Evolutionary conservation across 2,797 vertebrate genomes (phyloP).

Genomic region (Mormyrus proboscirostris): DNA sequence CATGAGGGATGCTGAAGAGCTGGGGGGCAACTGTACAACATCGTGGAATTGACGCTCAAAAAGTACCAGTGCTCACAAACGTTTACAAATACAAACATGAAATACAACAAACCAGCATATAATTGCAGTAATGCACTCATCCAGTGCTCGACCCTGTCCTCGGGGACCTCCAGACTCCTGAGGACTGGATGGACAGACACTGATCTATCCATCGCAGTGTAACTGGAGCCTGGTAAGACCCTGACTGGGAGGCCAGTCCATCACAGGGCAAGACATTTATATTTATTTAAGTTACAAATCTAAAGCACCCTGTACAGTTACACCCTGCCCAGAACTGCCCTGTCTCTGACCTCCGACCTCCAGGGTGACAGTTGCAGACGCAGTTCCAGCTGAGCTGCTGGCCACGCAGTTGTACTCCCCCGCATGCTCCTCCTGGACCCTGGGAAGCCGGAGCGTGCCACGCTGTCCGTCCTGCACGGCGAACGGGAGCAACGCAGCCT

Average conservation of each 20-base stretch:
- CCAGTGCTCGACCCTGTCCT: not conserved
- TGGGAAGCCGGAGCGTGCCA: conserved; percentile 63
- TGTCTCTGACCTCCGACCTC: conserved; percentile 74
- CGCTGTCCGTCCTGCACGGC: conserved; percentile 51
- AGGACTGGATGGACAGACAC: not conserved
- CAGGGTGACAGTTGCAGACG: conserved; percentile 60
- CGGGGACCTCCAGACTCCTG: not conserved
- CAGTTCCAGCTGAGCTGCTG: conserved; percentile 55
- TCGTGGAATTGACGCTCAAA: not conserved
- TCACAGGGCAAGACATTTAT: not conserved
- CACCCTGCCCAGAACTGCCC: not conserved
- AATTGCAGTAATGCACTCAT: not conserved
- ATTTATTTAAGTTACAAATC: not conserved
- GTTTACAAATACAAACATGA: not conserved
- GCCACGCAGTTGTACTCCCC: conserved; percentile 76
- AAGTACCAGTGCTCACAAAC: not conserved
- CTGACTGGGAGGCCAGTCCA: not conserved
- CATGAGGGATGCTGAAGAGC: conserved; percentile 63
- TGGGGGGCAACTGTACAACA: conserved; percentile 63
- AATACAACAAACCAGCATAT: not conserved
- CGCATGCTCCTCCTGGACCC: conserved; percentile 63
- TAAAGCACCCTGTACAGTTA: not conserved
- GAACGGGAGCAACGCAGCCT: conserved; percentile 53
- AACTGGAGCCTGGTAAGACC: not conserved
- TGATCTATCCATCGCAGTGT: not conserved